These are phyloP conservation scores for Cylindroiulus punctatus DNA, from an alignment of 2,888 invertebrate species.

Conservation along the genomic window DNA sequence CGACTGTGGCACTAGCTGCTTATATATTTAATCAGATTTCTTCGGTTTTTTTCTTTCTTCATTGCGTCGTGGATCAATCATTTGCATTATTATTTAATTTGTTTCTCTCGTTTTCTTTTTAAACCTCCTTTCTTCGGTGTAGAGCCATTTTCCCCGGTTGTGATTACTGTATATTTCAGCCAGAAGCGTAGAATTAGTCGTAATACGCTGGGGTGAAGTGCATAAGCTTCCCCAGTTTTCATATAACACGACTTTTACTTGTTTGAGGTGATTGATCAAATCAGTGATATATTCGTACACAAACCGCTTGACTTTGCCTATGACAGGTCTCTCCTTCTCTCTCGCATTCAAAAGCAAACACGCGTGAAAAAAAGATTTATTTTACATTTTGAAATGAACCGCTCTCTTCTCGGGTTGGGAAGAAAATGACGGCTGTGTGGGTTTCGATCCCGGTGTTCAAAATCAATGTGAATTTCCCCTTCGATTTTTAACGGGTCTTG, in stretches of 20 bases:
- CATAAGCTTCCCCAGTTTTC: constrained; percentile 33
- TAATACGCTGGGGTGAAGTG: constrained; percentile 16
- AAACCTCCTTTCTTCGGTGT: neutral
- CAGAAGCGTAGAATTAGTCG: neutral
- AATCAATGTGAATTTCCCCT: neutral
- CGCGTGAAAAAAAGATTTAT: constrained; percentile 48
- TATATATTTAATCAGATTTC: constrained; percentile 48
- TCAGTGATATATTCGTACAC: constrained; percentile 42
- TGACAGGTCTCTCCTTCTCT: constrained; percentile 13
- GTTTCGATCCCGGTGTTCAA: neutral
- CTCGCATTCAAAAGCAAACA: constrained; percentile 7
- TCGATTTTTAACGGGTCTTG: neutral
- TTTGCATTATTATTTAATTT: constrained; percentile 50
- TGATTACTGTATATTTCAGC: neutral
- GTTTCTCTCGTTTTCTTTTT: neutral
- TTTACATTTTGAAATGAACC: constrained; percentile 51
- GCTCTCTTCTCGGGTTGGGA: neutral
- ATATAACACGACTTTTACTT: constrained; percentile 38
- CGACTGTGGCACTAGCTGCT: neutral
- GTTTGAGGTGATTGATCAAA: constrained; percentile 38
- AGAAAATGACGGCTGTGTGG: constrained; percentile 13
- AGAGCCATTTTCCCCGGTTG: neutral
- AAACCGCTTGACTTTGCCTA: constrained; percentile 38
- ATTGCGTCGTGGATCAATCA: constrained; percentile 27
- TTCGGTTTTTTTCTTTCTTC: neutral